Percentiles rank a stretch among this genome's conserved stretches.
Conservation (phyloP, 2,113 vertebrate genomes). For the Orientallactaga bullata region DNA sequence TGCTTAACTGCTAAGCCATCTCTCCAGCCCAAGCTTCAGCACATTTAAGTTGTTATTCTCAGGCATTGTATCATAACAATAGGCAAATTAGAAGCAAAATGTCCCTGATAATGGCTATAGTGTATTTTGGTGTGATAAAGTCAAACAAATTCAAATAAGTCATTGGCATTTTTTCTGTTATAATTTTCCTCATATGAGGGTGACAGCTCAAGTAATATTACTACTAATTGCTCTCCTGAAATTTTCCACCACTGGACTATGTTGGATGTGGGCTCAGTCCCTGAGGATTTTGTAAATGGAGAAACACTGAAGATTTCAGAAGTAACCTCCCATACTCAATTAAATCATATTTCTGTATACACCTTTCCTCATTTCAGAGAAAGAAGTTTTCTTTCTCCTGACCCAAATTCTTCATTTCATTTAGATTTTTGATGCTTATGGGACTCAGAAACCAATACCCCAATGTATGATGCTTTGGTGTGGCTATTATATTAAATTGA, state of each 20-base stretch:
- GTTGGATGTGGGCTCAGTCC: not conserved
- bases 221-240: conserved; percentile 71
- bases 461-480: not conserved
- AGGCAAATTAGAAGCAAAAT: conserved; percentile 59
- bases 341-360: not conserved
- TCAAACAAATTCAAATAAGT: conserved; percentile 78
- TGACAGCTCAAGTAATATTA: conserved; percentile 53
- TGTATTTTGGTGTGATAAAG: conserved; percentile 78
- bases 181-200: conserved; percentile 71
- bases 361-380: not conserved
- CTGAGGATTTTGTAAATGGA: not conserved
- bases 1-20: too few relatives aligned
- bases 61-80: not conserved
- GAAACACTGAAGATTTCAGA: not conserved
- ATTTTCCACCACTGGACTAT: conserved; percentile 54
- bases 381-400: not conserved
- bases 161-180: conserved; percentile 67
- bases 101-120: conserved; percentile 65
- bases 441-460: not conserved
- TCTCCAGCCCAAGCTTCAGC: too few relatives aligned
- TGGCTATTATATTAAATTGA: not conserved
- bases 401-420: not conserved
- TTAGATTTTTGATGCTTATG: not conserved
- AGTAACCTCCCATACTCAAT: not conserved
- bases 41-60: not conserved